Conservation (phyloP, 2,797 vertebrate genomes). For the Gephyroberyx darwinii region DNA sequence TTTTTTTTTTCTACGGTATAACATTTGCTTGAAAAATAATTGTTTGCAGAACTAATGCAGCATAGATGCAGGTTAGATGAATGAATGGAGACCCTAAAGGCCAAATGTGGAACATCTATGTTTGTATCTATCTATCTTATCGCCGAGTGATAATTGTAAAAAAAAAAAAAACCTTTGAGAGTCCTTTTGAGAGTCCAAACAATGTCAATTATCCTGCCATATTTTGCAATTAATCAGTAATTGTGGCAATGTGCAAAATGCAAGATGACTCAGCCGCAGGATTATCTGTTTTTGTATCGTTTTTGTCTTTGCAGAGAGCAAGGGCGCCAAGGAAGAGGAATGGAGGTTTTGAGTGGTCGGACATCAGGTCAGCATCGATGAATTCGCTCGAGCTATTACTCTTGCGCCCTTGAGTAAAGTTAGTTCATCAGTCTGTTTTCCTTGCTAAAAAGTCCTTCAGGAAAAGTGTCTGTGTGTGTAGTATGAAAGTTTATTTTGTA, state of each 20-base stretch:
- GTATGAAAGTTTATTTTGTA: neutral
- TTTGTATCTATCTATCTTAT: too few species aligned
- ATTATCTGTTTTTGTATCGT: slow-evolving; percentile 12
- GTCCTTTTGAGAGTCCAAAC: neutral
- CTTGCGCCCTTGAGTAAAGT: slow-evolving; percentile 18
- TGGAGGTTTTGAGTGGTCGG: slow-evolving; percentile 29
- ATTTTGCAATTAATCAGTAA: slow-evolving; percentile 39
- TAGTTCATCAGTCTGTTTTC: slow-evolving; percentile 5
- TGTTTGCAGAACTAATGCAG: too few species aligned
- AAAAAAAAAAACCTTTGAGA: neutral
- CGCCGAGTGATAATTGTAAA: too few species aligned
- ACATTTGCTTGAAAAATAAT: too few species aligned
- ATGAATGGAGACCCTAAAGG: too few species aligned
- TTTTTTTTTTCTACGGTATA: too few species aligned
- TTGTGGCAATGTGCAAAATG: slow-evolving; percentile 15
- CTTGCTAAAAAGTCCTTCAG: slow-evolving; percentile 31
- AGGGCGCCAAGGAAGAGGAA: slow-evolving; percentile 20
- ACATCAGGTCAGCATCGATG: slow-evolving; percentile 42
- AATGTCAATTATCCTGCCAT: neutral
- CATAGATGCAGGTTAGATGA: too few species aligned
- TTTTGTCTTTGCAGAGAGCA: slow-evolving; percentile 6
- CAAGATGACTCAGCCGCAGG: slow-evolving; percentile 7
- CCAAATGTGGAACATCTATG: too few species aligned
- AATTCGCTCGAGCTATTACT: slow-evolving; percentile 25
- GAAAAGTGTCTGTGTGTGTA: neutral